Evolutionary conservation across 2,113 vertebrate genomes (phyloP), one percentile per base, ranked within the genome.

Genomic region (Corapipo altera): DNA sequence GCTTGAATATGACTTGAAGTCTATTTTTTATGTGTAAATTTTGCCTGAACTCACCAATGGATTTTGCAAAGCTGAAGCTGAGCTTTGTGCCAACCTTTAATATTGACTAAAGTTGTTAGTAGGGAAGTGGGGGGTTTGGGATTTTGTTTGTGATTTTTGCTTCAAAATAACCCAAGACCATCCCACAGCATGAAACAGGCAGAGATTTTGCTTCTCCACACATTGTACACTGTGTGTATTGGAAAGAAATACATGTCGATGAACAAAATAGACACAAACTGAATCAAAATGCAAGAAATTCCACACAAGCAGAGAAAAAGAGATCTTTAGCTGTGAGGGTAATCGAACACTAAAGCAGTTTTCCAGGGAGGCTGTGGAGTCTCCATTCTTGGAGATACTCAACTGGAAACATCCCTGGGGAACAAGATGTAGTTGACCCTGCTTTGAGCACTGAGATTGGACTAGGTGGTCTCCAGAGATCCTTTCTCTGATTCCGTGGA

Each of bases 361-460:
- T 28, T 69, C n/a, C 44, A 80, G 39, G 35, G 58, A 61, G 35
- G 11, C 12, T 55, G 35, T 61, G 33, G 10, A 35, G 52, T 44
- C 27, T 55, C 16, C 2, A 1, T 85, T 71, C 46, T 72, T 58
- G 39, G 43, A 49, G 13, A 7, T 37, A 43, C 8, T 49, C 48
- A 55, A 4, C 7, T 61, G 79, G 33, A 59, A 13, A 5, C 7
- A 14, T 11, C 21, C 19, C 43, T 69, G 74, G 76, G 64, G 4
- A 54, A 13, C 1, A 0, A 33, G 13, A 4, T 37, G 3, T 32
- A 62, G 16, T 1, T 4, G 7, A 39, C 8, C 6, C 27, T 52
- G 12, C 30, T 74, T 49, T 81, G 39, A 85, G 43, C 23, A 33
- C 43, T 23, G 28, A 5, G 22, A 5, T 30, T 86, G 12, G 19